Conservation (phyloP, 1,140 invertebrate species). For the Drosophila punjabiensis region DNA sequence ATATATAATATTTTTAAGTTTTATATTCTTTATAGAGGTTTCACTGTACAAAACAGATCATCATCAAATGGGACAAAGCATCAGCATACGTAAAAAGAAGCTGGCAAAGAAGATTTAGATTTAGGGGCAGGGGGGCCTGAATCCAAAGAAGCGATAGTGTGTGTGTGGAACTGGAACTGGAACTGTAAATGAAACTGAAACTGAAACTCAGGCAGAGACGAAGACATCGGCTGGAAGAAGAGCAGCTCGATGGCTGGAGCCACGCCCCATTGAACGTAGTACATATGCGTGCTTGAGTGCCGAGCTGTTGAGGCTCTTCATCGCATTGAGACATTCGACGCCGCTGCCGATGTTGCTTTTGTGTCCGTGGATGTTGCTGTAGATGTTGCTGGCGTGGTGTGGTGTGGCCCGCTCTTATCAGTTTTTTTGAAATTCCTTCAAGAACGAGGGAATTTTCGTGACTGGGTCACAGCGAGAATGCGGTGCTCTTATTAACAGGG, state of each 20-base stretch:
- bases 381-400: constrained; percentile 14
- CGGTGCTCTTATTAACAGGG: neutral
- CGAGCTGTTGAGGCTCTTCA: constrained; percentile 40
- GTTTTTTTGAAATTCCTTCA: constrained; percentile 57
- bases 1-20: too few species aligned
- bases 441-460: constrained; percentile 4
- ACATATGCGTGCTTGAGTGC: constrained; percentile 73
- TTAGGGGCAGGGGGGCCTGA: constrained; percentile 1
- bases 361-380: constrained; percentile 10
- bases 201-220: constrained; percentile 8
- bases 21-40: neutral
- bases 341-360: constrained; percentile 37
- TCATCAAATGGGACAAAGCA: constrained; percentile 26
- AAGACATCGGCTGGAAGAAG: constrained; percentile 20
- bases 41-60: constrained; percentile 13
- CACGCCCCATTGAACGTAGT: constrained; percentile 72
- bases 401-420: constrained; percentile 58
- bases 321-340: constrained; percentile 79
- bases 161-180: constrained; percentile 3
- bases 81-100: constrained; percentile 16
- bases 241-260: constrained; percentile 59
- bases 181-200: constrained; percentile 13
- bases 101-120: constrained; percentile 22
- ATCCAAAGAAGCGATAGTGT: constrained; percentile 12
- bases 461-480: constrained; percentile 5